These are phyloP conservation scores for Peribatodes rhomboidaria DNA, from an alignment of 2,888 invertebrate species.

Conservation along the genomic window DNA sequence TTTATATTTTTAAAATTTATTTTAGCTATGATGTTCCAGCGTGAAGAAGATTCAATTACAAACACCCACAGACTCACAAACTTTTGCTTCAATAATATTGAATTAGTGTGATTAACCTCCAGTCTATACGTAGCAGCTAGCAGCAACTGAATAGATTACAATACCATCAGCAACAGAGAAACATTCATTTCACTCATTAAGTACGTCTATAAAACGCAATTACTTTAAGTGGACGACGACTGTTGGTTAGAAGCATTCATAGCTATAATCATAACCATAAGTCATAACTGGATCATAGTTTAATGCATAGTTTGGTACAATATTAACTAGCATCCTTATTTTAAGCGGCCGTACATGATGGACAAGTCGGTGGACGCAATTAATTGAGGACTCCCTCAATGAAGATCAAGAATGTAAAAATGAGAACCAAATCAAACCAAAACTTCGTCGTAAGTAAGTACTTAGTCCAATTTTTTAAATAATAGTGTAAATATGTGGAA, in stretches of 20 bases:
- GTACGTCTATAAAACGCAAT: conserved; percentile 35
- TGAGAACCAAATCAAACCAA: too few species aligned
- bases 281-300: conserved; percentile 15
- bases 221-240: conserved; percentile 37
- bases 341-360: too few species aligned
- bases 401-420: too few species aligned
- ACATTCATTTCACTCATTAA: conserved; percentile 35
- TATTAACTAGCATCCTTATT: not conserved
- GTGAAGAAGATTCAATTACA: too few species aligned
- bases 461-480: too few species aligned
- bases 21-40: too few species aligned
- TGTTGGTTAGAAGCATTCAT: conserved; percentile 15
- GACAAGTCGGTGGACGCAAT: too few species aligned
- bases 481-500: too few species aligned
- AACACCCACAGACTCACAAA: not conserved
- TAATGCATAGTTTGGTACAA: conserved; percentile 2
- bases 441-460: too few species aligned
- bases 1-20: too few species aligned
- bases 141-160: not conserved
- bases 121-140: not conserved
- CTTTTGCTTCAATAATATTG: not conserved
- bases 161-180: conserved; percentile 3
- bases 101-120: too few species aligned
- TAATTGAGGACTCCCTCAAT: too few species aligned
- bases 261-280: conserved; percentile 12